Conservation (phyloP, 2,113 vertebrate species). For the Alligator sinensis region DNA sequence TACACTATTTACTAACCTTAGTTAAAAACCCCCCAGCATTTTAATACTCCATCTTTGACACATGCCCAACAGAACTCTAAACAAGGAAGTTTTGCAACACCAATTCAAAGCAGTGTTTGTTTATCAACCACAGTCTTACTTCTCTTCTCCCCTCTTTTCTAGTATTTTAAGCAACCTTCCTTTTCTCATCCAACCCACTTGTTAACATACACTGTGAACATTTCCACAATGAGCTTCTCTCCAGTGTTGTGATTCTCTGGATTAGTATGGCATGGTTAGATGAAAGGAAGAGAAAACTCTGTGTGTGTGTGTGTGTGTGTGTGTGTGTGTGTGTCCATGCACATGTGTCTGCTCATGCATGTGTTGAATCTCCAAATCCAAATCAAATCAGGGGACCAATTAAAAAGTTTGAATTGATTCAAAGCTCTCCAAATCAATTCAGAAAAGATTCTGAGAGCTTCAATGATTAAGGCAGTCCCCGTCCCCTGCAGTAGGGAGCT, state of each 20-base stretch:
- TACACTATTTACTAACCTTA: too few species aligned
- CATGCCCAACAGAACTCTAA: neutral
- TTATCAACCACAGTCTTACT: neutral
- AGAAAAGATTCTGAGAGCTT: too few species aligned
- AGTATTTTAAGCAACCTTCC: neutral
- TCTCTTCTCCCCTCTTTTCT: neutral
- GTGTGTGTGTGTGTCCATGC: neutral
- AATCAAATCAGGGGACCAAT: too few species aligned
- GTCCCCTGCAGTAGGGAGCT: too few species aligned
- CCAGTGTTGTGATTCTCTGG: neutral
- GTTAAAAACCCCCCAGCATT: too few species aligned
- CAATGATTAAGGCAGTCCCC: too few species aligned
- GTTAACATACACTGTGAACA: neutral
- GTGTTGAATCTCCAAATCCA: too few species aligned
- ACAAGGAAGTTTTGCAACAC: neutral
- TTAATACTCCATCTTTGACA: too few species aligned
- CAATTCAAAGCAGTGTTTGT: neutral
- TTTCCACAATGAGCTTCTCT: neutral
- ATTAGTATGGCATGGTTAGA: neutral
- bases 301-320: neutral
- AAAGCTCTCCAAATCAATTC: too few species aligned
- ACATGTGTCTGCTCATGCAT: accelerated
- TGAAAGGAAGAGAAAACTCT: neutral
- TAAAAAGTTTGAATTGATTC: too few species aligned
- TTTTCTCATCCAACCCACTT: neutral